Conservation (phyloP, 2,113 vertebrate genomes). For the Myrmecobius fasciatus region DNA sequence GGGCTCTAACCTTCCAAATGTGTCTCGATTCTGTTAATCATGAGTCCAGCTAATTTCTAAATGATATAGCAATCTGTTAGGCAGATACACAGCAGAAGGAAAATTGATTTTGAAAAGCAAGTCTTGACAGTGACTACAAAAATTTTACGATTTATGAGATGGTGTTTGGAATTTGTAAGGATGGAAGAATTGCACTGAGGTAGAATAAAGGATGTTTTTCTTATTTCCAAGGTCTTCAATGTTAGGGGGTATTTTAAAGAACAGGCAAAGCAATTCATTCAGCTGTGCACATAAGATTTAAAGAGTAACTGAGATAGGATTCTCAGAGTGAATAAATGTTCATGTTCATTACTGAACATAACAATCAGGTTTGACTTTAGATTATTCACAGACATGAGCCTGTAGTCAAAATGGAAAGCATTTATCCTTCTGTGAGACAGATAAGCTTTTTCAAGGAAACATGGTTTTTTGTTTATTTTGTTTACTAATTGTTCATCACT, state of each 20-base stretch:
- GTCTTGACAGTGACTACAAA: constrained; percentile 51
- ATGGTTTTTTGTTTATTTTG: background rate
- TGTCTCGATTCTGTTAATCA: constrained; percentile 44
- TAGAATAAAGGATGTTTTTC: background rate
- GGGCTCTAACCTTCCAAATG: constrained; percentile 19
- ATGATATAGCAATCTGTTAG: constrained; percentile 45
- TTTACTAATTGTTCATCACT: background rate
- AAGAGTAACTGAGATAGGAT: background rate
- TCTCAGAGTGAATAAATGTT: background rate
- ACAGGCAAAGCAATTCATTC: constrained; percentile 12
- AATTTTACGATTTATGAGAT: constrained; percentile 13
- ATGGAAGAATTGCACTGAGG: background rate
- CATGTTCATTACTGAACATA: background rate
- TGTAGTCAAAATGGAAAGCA: background rate
- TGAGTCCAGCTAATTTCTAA: constrained; percentile 63
- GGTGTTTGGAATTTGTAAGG: constrained; percentile 48
- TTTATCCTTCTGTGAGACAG: background rate
- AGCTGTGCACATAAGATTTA: background rate
- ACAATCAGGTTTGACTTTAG: background rate
- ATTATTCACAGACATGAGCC: background rate
- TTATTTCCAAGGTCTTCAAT: background rate
- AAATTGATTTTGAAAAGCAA: constrained; percentile 59
- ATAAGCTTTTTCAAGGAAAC: background rate
- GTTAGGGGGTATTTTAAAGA: constrained; percentile 8
- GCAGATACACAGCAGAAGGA: background rate